phyloP scores from a whole-genome alignment of 2,888 invertebrate genomes.

The Malachius bipustulatus region DNA sequence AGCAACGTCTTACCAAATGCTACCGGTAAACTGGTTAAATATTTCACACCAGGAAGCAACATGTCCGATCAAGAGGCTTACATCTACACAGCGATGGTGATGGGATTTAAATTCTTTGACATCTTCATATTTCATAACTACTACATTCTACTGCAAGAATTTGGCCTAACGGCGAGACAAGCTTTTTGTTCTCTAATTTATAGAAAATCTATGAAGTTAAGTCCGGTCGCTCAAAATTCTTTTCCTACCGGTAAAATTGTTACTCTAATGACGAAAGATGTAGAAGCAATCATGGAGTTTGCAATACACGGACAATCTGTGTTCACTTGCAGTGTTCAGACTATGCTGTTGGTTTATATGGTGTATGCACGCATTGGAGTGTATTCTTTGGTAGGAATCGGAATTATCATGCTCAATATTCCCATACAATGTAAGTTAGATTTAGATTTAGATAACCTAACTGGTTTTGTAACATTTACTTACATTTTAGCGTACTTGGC shows the following conservation, averaged over 20 bases:
- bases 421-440: no score
- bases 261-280: conserved; percentile 86
- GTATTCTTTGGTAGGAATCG: conserved; percentile 36
- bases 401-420: neutral
- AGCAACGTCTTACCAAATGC: conserved; percentile 25
- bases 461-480: neutral
- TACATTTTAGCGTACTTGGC: conserved; percentile 9
- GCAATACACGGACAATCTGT: conserved; percentile 77
- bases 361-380: conserved; percentile 48
- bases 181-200: conserved; percentile 73
- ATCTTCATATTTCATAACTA: conserved; percentile 60
- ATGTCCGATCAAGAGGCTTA: conserved; percentile 42
- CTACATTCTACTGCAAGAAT: conserved; percentile 69
- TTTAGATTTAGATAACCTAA: no score
- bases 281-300: conserved; percentile 77
- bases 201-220: conserved; percentile 43
- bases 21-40: conserved; percentile 24
- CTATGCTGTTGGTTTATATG: conserved; percentile 63
- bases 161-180: conserved; percentile 70
- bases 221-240: conserved; percentile 46
- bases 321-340: conserved; percentile 79
- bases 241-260: conserved; percentile 60
- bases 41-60: conserved; percentile 21
- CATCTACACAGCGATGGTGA: conserved; percentile 58
- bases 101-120: conserved; percentile 56